Percentiles rank a stretch among this genome's conserved stretches.
Evolutionary conservation across 1,140 invertebrate species (phyloP).

Genomic region (Neuroterus valhalla): DNA sequence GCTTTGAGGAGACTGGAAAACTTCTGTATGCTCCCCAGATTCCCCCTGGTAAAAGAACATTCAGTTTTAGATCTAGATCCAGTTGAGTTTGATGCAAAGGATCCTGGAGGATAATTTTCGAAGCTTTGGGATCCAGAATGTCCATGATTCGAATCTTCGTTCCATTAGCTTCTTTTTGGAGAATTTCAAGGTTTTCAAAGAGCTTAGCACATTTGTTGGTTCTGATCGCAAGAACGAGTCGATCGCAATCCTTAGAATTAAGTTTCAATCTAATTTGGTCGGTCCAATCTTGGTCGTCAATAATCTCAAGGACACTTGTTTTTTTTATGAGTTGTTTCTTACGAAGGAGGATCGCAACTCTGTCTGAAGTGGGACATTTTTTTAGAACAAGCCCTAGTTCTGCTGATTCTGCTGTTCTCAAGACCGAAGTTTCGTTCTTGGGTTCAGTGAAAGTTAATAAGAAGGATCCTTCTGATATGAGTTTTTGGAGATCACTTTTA

Average conservation of each 20-base stretch:
- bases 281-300: conserved; percentile 66
- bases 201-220: conserved; percentile 79
- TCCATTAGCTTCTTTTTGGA: conserved; percentile 79
- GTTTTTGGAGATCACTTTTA: conserved; percentile 50
- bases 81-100: conserved; percentile 79
- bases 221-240: conserved; percentile 72
- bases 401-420: conserved; percentile 54
- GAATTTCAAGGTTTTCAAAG: conserved; percentile 83
- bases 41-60: conserved; percentile 78
- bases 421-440: conserved; percentile 32
- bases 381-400: conserved; percentile 54
- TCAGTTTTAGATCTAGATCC: conserved; percentile 83
- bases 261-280: conserved; percentile 67
- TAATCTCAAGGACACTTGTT: conserved; percentile 53
- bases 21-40: conserved; percentile 87
- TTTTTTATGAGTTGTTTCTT: conserved; percentile 47
- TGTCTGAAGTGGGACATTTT: conserved; percentile 49
- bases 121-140: conserved; percentile 77
- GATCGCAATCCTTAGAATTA: conserved; percentile 36
- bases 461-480: conserved; percentile 66
- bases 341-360: conserved; percentile 59
- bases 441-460: conserved; percentile 63
- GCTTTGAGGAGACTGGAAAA: conserved; percentile 72
- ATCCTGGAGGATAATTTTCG: conserved; percentile 76
- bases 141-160: conserved; percentile 77